Base-by-base conservation (phyloP, 2,113 vertebrate genomes). In the Hassar affinis region DNA sequence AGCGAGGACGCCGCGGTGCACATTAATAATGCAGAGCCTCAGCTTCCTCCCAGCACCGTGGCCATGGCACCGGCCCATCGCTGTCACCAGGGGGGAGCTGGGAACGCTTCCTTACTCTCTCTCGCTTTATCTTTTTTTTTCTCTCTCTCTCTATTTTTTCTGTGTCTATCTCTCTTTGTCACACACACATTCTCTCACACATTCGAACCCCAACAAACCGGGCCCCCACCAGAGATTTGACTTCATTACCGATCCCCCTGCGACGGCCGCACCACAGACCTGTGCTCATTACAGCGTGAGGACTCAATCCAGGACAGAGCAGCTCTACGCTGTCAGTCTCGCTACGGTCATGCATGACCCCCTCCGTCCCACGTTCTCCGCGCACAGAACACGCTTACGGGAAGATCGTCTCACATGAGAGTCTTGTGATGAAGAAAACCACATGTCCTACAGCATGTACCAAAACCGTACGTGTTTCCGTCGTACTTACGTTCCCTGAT, bases 1-100 rank as follows among this genome's bases (percentile, higher is more conserved):
- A 94, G 92, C 92, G 91, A 93, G 93, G 93, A 94, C 91, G 92
- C 92, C 92, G 91, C 90, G 93, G 93, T 92, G 90, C 93, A 93
- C 94, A 94, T 95, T 95, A 95, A 95, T 95, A 95, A 95, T 95
- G 94, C 92, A 94, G 93, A 92, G 92, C 92, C 93, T 92, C 90
- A 92, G 93, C 93, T 90, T 88, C 92, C 91, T 91, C 90, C 89
- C 91, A 93, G 93, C 90, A 91, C 92, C 93, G 92, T 91, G 93
- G 92, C 92, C 90, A 94, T 95, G 94, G 93, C 93, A 92, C 90
- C 91, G 92, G 92, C 93, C 94, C 94, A 94, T 92, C 90, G 90
- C 93, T 94, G 93, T 94, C 93, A 93, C 91, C 86, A 88, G 87
- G 91, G 89, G 92, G 87, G 85, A 85, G 89, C 87, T 87, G 91